phyloP scores from a whole-genome alignment of 2,113 vertebrate species.

The Megaleporinus macrocephalus region DNA sequence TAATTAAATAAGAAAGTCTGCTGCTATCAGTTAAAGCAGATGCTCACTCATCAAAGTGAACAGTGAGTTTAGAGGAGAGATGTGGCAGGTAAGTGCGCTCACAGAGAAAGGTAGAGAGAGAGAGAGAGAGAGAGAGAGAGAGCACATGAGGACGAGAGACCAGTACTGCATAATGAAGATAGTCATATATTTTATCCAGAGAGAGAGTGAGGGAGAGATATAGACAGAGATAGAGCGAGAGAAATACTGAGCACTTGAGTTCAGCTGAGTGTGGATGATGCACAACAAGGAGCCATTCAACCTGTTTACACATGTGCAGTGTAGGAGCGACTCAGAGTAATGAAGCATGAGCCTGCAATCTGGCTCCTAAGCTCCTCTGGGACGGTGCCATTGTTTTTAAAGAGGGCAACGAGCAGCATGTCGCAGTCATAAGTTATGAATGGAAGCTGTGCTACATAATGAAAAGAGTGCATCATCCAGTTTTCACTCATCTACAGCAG shows the following conservation, averaged over 20 bases:
- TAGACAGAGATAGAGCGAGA: background rate
- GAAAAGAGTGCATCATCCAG: background rate
- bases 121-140: background rate
- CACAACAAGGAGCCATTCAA: background rate
- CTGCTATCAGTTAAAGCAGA: background rate
- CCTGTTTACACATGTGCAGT: slow-evolving; percentile 3
- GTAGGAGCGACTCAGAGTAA: background rate
- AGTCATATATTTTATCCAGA: no score
- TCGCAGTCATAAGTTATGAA: background rate
- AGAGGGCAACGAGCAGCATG: background rate
- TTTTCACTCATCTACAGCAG: background rate
- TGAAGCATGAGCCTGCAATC: slow-evolving; percentile 2
- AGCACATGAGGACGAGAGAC: no score
- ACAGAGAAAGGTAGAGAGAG: background rate
- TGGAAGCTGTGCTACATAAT: background rate
- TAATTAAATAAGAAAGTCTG: background rate
- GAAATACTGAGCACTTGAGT: background rate
- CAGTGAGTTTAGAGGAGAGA: background rate
- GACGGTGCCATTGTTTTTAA: background rate
- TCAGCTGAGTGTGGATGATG: slow-evolving; percentile 10
- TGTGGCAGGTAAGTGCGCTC: background rate
- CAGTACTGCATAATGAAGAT: no score
- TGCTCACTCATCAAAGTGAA: background rate
- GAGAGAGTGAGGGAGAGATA: background rate
- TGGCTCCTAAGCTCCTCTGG: background rate